Base-by-base conservation (phyloP, 2,888 invertebrate species). In the Trilocha varians region DNA sequence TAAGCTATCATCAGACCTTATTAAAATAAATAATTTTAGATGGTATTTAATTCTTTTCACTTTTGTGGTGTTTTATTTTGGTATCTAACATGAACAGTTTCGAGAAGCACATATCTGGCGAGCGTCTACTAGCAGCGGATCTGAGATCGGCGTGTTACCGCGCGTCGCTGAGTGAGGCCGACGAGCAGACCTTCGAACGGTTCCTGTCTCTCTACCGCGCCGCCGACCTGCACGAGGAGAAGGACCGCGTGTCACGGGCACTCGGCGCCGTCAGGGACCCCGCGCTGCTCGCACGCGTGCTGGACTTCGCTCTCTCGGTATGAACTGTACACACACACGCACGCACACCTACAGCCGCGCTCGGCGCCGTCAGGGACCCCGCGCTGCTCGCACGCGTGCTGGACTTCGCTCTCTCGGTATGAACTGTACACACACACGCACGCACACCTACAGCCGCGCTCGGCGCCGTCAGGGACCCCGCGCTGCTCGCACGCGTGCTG, bases 171-270 rank as follows among this genome's bases (percentile, higher is more conserved):
- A 86, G 88, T 51, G 87, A 88, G 38, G 91, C 91, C 13, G 93
- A 93, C 65, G 89, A 89, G 47, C 76, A 83, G 11, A 91, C 91
- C 11, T 96, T 92, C 65, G 88, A 93, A 40, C 89, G 91, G 33
- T 91, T 98, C 90, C 79, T 97, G 50, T 87, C 90, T 64, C 76
- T 96, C 50, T 95, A 97, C 79, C 89, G 93, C 53, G 90, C 92
- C 38, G 91, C 94, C 5, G 97, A 97, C 78, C 83, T 97, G 53
- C 95, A 96, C 62, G 98, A 98, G 78, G 98, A 98, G 74, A 96
- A 96, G 74, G 95, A 96, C 70, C 90, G 98, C 61, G 93, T 98
- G 62, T 90, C 94, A 44, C 88, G 94, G 45, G 91, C 96, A 4
- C 87, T 98, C 42, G 98, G 97, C 32, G 91, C 93, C 34, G 90